Percentiles rank a stretch among this genome's conserved stretches.
Evolutionary conservation across 30 jellyfish, hydroid and myxozoan genomes (phyloP).

Genomic region (Morbakka virulenta): DNA sequence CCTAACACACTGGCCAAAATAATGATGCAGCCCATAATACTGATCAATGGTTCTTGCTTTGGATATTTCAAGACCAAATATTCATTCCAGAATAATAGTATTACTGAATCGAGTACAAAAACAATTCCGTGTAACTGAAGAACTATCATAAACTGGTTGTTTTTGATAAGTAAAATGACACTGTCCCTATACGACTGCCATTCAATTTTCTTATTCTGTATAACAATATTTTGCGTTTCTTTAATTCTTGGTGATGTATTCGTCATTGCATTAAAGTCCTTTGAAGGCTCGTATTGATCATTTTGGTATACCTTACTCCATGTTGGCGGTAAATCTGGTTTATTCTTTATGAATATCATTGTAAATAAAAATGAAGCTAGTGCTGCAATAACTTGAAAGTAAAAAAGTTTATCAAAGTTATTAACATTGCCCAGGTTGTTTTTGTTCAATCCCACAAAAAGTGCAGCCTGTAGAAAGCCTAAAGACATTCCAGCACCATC

Average conservation of each 20-base stretch:
- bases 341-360: conserved; percentile 30
- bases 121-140: conserved; percentile 44
- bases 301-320: conserved; percentile 18
- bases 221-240: too few relatives aligned
- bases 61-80: conserved; percentile 66
- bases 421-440: neutral
- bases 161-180: conserved; percentile 9
- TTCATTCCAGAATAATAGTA: conserved; percentile 61
- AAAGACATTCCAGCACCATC: conserved; percentile 74
- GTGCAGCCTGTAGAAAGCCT: conserved; percentile 48
- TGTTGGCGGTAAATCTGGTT: conserved; percentile 77
- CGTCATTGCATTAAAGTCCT: too few relatives aligned
- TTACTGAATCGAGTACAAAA: conserved; percentile 57
- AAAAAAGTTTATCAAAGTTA: conserved; percentile 21
- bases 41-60: conserved; percentile 68
- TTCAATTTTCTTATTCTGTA: too few relatives aligned
- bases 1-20: conserved; percentile 50
- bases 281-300: too few relatives aligned
- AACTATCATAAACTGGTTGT: conserved; percentile 8
- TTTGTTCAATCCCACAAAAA: neutral
- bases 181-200: neutral
- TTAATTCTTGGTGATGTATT: too few relatives aligned
- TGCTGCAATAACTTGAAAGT: conserved; percentile 35
- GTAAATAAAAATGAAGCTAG: conserved; percentile 40
- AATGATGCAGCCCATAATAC: conserved; percentile 63